Conservation (phyloP, 2,113 vertebrate species). For the Tenrec ecaudatus region DNA sequence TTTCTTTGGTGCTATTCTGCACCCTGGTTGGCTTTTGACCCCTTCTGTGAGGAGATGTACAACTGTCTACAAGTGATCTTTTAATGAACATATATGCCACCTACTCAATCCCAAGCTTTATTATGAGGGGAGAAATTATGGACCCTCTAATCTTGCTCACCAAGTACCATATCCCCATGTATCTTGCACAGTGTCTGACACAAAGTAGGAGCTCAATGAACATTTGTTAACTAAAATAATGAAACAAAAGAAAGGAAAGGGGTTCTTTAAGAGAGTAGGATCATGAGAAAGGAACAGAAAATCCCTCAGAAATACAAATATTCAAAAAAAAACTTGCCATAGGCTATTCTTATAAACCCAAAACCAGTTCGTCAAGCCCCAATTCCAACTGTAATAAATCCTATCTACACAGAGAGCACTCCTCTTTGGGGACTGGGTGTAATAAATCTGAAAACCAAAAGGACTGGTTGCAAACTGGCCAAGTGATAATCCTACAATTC, state of each 20-base stretch:
- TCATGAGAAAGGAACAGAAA: conserved; percentile 5
- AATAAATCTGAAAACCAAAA: conserved; percentile 72
- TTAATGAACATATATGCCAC: too few species aligned
- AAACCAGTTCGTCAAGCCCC: conserved; percentile 57
- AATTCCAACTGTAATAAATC: conserved; percentile 57
- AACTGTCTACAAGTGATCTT: too few species aligned
- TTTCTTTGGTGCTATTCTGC: too few species aligned
- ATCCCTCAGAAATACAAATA: conserved; percentile 58
- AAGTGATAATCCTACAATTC: conserved; percentile 48
- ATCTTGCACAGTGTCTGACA: neutral
- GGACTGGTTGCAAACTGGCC: conserved; percentile 35
- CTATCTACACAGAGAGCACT: conserved; percentile 24
- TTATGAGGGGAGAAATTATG: too few species aligned
- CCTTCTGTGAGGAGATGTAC: too few species aligned
- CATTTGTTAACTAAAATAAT: neutral
- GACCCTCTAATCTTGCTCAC: conserved; percentile 11
- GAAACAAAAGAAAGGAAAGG: conserved; percentile 5
- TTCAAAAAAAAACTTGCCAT: conserved; percentile 48
- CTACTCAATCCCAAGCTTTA: too few species aligned
- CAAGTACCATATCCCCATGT: neutral
- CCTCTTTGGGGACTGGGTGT: conserved; percentile 47
- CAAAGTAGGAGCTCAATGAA: neutral
- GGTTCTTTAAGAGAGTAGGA: conserved; percentile 32
- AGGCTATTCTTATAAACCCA: conserved; percentile 58
- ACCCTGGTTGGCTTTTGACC: too few species aligned